phyloP scores from a whole-genome alignment of 2,797 vertebrate species.

The Heteromormyrus szaboi region DNA sequence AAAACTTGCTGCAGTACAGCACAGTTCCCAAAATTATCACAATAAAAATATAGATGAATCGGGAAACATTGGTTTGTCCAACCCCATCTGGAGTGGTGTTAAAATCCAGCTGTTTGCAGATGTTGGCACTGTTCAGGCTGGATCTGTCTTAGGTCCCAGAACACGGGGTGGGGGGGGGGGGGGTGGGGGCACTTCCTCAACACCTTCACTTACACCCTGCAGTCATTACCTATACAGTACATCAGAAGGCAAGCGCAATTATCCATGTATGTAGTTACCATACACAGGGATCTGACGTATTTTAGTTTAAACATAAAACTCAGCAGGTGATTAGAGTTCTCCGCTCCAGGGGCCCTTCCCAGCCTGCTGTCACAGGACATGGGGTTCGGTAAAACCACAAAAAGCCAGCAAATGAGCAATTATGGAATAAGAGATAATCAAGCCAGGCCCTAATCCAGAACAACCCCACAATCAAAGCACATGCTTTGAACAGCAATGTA shows the following conservation, averaged over 20 bases:
- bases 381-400: not conserved
- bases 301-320: not conserved
- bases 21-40: not conserved
- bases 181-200: not conserved
- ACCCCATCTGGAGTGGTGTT: not conserved
- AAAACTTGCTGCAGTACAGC: not conserved
- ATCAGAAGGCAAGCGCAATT: not conserved
- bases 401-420: not conserved
- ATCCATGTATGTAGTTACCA: not conserved
- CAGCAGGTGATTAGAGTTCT: not conserved
- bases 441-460: not conserved
- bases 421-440: not conserved
- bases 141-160: not conserved
- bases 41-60: not conserved
- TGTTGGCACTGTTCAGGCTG: not conserved
- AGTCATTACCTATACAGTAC: not conserved
- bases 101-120: not conserved
- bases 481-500: not conserved
- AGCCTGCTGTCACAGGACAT: not conserved
- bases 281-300: not conserved
- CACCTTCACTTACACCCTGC: not conserved
- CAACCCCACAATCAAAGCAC: not conserved
- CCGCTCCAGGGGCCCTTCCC: not conserved
- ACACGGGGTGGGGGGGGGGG: not conserved
- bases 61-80: not conserved